phyloP scores from a whole-genome alignment of 2,888 invertebrate genomes.

The Plemyria rubiginata region DNA sequence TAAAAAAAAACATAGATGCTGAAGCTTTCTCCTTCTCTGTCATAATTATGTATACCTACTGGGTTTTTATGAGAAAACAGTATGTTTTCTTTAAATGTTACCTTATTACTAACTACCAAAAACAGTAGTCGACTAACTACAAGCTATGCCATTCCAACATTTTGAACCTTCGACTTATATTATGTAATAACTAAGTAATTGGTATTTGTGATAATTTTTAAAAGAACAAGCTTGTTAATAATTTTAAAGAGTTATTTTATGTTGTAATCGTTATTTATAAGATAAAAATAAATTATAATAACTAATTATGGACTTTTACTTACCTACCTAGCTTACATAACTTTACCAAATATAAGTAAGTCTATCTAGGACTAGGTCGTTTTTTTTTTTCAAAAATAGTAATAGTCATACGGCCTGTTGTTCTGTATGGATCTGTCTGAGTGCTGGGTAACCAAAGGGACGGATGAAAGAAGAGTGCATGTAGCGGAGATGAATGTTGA shows the following conservation, averaged over 20 bases:
- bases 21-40: conserved; percentile 6
- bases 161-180: conserved; percentile 68
- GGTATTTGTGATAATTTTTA: conserved; percentile 74
- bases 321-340: no score
- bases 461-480: no score
- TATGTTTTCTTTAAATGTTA: conserved; percentile 36
- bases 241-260: conserved; percentile 81
- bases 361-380: no score
- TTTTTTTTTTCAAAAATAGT: no score
- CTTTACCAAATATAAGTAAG: no score
- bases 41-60: no score
- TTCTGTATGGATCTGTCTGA: no score
- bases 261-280: conserved; percentile 83
- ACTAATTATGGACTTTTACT: conserved; percentile 19
- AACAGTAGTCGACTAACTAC: conserved; percentile 44
- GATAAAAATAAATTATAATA: conserved; percentile 58
- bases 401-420: no score
- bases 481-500: no score
- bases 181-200: conserved; percentile 38
- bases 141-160: conserved; percentile 72
- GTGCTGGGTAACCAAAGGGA: no score
- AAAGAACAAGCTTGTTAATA: conserved; percentile 81
- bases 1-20: conserved; percentile 4
- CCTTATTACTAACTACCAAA: conserved; percentile 57
- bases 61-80: conserved; percentile 4